Evolutionary conservation across 1,140 invertebrate genomes (phyloP).

Genomic region (Papilio polyxenes): DNA sequence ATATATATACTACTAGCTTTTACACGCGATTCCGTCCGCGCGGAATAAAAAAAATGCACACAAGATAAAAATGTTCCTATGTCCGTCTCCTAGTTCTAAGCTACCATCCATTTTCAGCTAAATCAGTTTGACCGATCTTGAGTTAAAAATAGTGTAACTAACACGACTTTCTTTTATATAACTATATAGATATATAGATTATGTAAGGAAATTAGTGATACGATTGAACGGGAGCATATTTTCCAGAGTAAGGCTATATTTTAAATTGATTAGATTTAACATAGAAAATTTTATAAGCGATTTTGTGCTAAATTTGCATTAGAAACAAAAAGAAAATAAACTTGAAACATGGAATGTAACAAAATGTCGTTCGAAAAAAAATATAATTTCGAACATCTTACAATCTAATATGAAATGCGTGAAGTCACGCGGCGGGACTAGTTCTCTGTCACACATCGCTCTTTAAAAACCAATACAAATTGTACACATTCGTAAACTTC

Average conservation of each 20-base stretch:
- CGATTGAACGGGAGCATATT: neutral
- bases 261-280: neutral
- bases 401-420: constrained; percentile 72
- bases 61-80: no score
- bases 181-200: neutral
- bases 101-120: no score
- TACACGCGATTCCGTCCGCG: no score
- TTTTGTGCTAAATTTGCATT: constrained; percentile 63
- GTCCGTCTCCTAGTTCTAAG: no score
- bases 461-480: constrained; percentile 46
- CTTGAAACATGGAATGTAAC: constrained; percentile 72
- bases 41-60: no score
- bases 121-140: no score
- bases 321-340: constrained; percentile 60
- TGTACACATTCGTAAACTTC: neutral
- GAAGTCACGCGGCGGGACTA: constrained; percentile 72
- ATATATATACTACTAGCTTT: neutral
- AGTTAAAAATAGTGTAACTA: no score
- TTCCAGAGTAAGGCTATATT: neutral
- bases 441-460: constrained; percentile 65
- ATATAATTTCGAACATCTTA: constrained; percentile 60
- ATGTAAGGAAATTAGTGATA: neutral
- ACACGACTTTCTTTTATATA: no score
- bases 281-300: constrained; percentile 39
- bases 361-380: constrained; percentile 59